Percentiles rank a stretch among this genome's conserved stretches.
Conservation (phyloP, 2,113 vertebrate genomes). For the Ancistrus triradiatus region DNA sequence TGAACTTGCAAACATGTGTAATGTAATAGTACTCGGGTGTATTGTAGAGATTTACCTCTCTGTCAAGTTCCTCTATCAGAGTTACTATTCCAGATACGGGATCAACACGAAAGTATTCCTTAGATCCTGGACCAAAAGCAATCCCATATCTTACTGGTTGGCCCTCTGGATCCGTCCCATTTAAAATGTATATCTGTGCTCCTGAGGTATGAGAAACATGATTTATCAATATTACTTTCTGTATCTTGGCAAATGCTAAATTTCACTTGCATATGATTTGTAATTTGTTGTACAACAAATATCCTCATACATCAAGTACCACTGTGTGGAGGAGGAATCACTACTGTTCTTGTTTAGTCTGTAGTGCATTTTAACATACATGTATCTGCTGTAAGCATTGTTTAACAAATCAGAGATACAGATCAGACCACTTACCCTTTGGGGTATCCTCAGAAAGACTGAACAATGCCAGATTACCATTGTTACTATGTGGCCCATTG, state of each 20-base stretch:
- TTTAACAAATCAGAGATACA: no score
- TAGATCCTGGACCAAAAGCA: slow-evolving; percentile 80
- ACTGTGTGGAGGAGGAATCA: no score
- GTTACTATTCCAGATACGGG: slow-evolving; percentile 81
- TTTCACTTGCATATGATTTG: background rate
- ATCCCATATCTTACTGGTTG: slow-evolving; percentile 83
- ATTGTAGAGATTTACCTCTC: slow-evolving; percentile 76
- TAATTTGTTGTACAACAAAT: background rate
- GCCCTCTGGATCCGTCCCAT: slow-evolving; percentile 90
- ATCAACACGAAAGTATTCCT: slow-evolving; percentile 81
- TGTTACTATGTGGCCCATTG: slow-evolving; percentile 83
- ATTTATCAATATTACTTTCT: background rate
- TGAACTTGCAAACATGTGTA: background rate
- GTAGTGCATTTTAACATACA: no score
- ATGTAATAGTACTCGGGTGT: no score
- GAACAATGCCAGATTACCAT: slow-evolving; percentile 92
- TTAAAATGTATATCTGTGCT: slow-evolving; percentile 85
- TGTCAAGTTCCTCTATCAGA: slow-evolving; percentile 82
- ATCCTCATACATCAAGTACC: no score
- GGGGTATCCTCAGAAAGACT: slow-evolving; percentile 89
- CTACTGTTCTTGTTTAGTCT: no score
- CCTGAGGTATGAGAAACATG: slow-evolving; percentile 61
- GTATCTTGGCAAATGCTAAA: background rate
- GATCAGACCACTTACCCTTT: slow-evolving; percentile 87
- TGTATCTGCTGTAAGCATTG: no score